Evolutionary conservation across 2,797 vertebrate genomes (phyloP).

Genomic region (Emydoidea blandingii): DNA sequence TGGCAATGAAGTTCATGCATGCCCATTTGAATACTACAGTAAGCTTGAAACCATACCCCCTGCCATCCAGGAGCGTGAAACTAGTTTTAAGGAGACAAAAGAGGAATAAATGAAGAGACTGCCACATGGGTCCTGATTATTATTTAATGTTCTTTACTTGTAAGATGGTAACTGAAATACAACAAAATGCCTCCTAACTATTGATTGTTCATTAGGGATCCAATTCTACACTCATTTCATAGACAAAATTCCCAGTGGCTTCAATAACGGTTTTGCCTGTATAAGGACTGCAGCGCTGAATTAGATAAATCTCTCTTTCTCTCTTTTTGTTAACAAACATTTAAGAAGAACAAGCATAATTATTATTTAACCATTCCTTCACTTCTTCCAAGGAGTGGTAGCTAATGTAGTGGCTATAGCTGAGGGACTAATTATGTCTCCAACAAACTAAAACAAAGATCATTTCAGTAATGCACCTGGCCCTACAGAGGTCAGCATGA

Average conservation of each 20-base stretch:
- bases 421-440: slow-evolving; percentile 51
- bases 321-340: slow-evolving; percentile 14
- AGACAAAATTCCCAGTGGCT: slow-evolving; percentile 28
- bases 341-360: slow-evolving; percentile 21
- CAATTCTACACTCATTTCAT: not conserved
- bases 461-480: slow-evolving; percentile 63
- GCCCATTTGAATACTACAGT: slow-evolving; percentile 82
- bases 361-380: slow-evolving; percentile 47
- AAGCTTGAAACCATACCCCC: slow-evolving; percentile 96
- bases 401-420: slow-evolving; percentile 39
- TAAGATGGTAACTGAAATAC: slow-evolving; percentile 40
- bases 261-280: slow-evolving; percentile 46
- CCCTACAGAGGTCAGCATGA: slow-evolving; percentile 68
- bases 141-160: slow-evolving; percentile 43
- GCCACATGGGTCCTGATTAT: slow-evolving; percentile 65
- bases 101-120: slow-evolving; percentile 83
- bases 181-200: slow-evolving; percentile 31
- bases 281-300: not conserved
- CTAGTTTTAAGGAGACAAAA: slow-evolving; percentile 88
- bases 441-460: slow-evolving; percentile 62
- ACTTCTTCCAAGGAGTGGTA: slow-evolving; percentile 59
- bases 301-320: slow-evolving; percentile 3
- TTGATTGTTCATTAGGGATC: not conserved
- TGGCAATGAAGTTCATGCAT: slow-evolving; percentile 80
- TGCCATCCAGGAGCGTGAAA: slow-evolving; percentile 90